phyloP scores from a whole-genome alignment of 2,797 vertebrate species.

The Acrocephalus scirpaceus region DNA sequence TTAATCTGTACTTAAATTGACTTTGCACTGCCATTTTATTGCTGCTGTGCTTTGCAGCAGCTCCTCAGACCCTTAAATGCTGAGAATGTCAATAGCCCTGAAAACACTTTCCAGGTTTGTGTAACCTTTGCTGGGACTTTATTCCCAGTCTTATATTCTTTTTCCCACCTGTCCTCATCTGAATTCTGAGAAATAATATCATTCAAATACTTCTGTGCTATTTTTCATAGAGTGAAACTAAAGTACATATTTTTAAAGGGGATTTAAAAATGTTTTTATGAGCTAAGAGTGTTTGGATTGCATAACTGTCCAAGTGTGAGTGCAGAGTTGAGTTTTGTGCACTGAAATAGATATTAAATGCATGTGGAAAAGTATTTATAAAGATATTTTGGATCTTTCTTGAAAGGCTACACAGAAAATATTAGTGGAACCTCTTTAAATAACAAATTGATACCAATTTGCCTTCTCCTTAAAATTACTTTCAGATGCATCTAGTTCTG shows the following conservation, averaged over 20 bases:
- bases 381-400: neutral
- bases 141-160: neutral
- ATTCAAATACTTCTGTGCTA: neutral
- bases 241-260: neutral
- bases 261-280: neutral
- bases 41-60: neutral
- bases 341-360: neutral
- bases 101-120: neutral
- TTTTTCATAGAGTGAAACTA: neutral
- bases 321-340: neutral
- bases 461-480: neutral
- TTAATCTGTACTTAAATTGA: constrained; percentile 9
- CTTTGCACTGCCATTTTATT: constrained; percentile 26
- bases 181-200: neutral
- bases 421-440: neutral
- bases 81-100: neutral
- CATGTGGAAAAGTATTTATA: neutral
- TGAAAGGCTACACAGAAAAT: neutral
- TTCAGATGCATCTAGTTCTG: neutral
- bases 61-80: neutral
- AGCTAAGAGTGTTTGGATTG: neutral
- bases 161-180: neutral
- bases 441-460: neutral
- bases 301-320: neutral
- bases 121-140: neutral